phyloP scores from a whole-genome alignment of 2,888 invertebrate species.

The Pimpla rufipes region DNA sequence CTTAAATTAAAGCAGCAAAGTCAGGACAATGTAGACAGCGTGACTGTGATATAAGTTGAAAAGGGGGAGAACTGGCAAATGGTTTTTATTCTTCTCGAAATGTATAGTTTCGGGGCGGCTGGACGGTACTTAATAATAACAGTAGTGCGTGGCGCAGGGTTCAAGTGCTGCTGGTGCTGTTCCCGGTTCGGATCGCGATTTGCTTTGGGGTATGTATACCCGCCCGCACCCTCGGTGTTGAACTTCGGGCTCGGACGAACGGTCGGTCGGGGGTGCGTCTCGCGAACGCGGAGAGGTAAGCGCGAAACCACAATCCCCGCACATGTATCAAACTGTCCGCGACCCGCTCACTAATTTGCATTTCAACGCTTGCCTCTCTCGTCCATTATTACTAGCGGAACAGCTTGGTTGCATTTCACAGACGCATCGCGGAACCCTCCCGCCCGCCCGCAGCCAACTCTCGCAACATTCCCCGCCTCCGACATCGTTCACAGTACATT shows the following conservation, averaged over 20 bases:
- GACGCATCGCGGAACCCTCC: slow-evolving; percentile 74
- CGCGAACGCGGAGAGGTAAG: slow-evolving; percentile 51
- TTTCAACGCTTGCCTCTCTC: slow-evolving; percentile 83
- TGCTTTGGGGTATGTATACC: slow-evolving; percentile 10
- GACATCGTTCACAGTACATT: not conserved
- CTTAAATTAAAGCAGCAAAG: too few species aligned
- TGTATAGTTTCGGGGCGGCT: not conserved
- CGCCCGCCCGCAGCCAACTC: slow-evolving; percentile 36
- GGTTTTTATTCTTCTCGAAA: not conserved
- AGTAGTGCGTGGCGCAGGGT: not conserved
- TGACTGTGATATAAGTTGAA: not conserved
- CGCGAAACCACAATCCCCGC: slow-evolving; percentile 83
- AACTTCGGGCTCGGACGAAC: slow-evolving; percentile 28
- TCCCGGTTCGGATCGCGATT: slow-evolving; percentile 22
- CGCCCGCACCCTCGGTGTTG: slow-evolving; percentile 24
- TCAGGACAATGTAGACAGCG: not conserved
- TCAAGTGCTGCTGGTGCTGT: not conserved
- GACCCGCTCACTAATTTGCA: slow-evolving; percentile 84
- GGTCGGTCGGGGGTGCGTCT: slow-evolving; percentile 72
- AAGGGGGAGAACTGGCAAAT: slow-evolving; percentile 1
- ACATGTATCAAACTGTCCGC: slow-evolving; percentile 84
- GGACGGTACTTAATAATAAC: slow-evolving; percentile 31
- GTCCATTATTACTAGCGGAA: slow-evolving; percentile 84
- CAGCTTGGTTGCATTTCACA: slow-evolving; percentile 84
- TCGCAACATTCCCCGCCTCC: slow-evolving; percentile 10